These are phyloP conservation scores for Acanthopleura granulata DNA, from an alignment of 2,888 invertebrate species.

Conservation along the genomic window DNA sequence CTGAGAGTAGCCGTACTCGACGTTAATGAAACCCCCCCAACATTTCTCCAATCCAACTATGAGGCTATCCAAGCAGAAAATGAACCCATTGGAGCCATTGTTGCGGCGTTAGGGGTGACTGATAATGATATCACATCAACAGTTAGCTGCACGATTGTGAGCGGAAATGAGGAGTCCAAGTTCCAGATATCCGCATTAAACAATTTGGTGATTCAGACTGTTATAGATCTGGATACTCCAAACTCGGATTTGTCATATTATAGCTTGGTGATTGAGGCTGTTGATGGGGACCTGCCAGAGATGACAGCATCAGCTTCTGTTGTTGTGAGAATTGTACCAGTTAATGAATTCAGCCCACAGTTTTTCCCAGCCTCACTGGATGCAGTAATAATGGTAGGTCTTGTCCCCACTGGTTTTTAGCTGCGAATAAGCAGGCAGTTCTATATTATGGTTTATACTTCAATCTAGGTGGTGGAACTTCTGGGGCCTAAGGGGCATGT, in stretches of 20 bases:
- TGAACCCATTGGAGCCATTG: neutral
- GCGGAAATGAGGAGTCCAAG: conserved; percentile 28
- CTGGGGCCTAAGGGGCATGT: too few relatives aligned
- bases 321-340: neutral
- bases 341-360: neutral
- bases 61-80: conserved; percentile 24
- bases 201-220: conserved; percentile 32
- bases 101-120: conserved; percentile 23
- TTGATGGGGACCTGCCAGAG: conserved; percentile 28
- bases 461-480: too few relatives aligned
- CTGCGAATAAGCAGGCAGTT: too few relatives aligned
- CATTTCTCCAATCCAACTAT: conserved; percentile 24
- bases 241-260: conserved; percentile 23
- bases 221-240: conserved; percentile 27
- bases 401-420: too few relatives aligned
- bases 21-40: conserved; percentile 37
- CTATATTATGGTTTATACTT: too few relatives aligned
- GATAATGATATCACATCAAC: conserved; percentile 29
- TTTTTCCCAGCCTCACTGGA: neutral
- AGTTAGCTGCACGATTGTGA: conserved; percentile 31
- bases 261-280: conserved; percentile 26
- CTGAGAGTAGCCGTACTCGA: conserved; percentile 30
- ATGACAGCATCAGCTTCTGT: conserved; percentile 24
- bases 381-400: too few relatives aligned
- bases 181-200: conserved; percentile 30